A percentile compares a stretch with the other conserved stretches of the same genome.
phyloP scores from a whole-genome alignment of 2,888 invertebrate species.

The Hirtodrosophila confusa region DNA sequence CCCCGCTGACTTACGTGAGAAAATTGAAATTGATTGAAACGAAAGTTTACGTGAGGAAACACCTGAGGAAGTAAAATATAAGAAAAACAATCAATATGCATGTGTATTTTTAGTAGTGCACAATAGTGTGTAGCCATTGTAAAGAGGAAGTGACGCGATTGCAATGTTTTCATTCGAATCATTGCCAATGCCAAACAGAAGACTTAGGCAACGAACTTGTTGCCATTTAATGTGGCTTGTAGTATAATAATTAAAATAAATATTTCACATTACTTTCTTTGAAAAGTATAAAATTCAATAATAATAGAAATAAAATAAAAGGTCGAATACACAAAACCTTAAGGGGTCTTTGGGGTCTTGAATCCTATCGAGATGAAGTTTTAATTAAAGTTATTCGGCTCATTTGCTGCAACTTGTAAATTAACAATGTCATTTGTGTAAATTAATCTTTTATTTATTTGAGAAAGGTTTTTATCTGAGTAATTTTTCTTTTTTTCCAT shows the following conservation, averaged over 20 bases:
- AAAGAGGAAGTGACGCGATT: conserved; percentile 33
- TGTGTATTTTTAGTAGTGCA: conserved; percentile 6
- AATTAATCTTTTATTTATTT: no score
- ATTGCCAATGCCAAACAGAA: conserved; percentile 55
- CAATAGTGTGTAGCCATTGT: conserved; percentile 3
- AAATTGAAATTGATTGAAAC: conserved; percentile 59
- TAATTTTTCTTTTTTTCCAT: no score
- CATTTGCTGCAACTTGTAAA: no score
- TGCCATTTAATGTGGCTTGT: background rate
- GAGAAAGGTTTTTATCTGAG: no score
- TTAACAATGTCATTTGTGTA: no score
- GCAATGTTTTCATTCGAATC: conserved; percentile 4
- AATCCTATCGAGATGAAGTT: no score
- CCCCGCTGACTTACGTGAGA: conserved; percentile 43
- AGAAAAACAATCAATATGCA: conserved; percentile 28
- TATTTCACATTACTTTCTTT: background rate
- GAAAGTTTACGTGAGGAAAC: conserved; percentile 55
- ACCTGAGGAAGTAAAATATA: conserved; percentile 38
- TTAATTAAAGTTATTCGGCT: no score
- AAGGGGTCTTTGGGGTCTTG: no score
- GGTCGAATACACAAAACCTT: no score
- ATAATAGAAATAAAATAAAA: no score
- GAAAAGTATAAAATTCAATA: no score
- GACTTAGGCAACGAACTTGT: conserved; percentile 70
- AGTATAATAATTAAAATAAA: background rate